Evolutionary conservation across 2,797 vertebrate genomes (phyloP).

Genomic region (Garrulus glandarius): DNA sequence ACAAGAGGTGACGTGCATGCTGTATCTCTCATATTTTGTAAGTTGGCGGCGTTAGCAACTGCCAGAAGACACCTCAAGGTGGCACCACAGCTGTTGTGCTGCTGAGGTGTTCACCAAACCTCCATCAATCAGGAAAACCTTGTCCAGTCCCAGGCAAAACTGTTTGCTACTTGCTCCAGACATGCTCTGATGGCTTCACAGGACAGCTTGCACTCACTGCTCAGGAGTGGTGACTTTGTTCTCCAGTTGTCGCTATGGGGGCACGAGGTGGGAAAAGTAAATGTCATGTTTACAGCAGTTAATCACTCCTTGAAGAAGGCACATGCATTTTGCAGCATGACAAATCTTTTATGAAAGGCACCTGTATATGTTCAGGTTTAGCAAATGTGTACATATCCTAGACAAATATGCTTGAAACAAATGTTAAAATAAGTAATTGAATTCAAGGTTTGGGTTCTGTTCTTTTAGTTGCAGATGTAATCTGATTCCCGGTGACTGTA

Average conservation of each 20-base stretch:
- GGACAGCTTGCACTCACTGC: accelerated
- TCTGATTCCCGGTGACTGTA: accelerated
- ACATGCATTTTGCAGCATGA: neutral
- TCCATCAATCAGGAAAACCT: accelerated
- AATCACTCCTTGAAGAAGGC: neutral
- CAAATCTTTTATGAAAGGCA: neutral
- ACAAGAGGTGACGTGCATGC: neutral
- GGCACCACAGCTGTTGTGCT: neutral
- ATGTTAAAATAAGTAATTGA: neutral
- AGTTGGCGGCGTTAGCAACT: accelerated
- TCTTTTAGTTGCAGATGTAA: neutral
- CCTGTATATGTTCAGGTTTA: neutral
- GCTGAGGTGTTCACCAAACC: neutral
- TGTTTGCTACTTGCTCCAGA: accelerated
- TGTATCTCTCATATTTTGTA: neutral
- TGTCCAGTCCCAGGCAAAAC: accelerated
- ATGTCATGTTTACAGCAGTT: neutral
- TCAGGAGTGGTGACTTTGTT: neutral
- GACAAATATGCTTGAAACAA: neutral
- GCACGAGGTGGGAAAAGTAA: neutral
- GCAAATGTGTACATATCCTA: neutral
- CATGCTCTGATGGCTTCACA: accelerated
- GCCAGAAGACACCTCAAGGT: accelerated
- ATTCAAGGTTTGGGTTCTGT: neutral
- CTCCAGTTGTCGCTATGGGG: neutral